Base-by-base conservation (phyloP, 2,797 vertebrate species). In the Microchirus variegatus region DNA sequence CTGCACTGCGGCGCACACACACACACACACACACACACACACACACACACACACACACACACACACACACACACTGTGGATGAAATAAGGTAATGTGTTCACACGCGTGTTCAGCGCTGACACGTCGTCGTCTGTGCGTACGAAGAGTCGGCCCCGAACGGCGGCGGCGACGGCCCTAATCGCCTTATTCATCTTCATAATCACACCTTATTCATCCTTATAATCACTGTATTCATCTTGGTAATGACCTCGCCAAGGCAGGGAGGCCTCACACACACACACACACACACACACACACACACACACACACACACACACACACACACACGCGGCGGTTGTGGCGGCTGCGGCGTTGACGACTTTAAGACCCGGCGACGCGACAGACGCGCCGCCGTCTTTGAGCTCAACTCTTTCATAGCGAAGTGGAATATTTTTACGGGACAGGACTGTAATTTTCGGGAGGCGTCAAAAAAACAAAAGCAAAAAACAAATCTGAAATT, bases 121-220 rank as follows among this genome's bases (percentile, higher is more conserved):
- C 73, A 74, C n/a, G n/a, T 78, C 71, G n/a, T 63, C 77, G 67
- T 69, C 37, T 44, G 58, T 54, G 26, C 49, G 65, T 77, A 80
- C 82, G 77, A 85, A 84, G 75, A 79, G 79, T 68, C 66, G 43
- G 70, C 73, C 68, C 75, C 68, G 26, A 68, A 79, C 79, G 65
- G 80, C 74, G 53, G 71, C 70, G 83, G 86, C 87, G 82, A 75
- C 71, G 80, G 65, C 69, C 64, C 81, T 90, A 91, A 92, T 91
- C 82, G 69, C 63, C 83, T 70, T 83, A 91, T 92, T 90, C 86
- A 90, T 93, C 89, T 91, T 89, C 89, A 91, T 92, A 92, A 92
- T 93, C 86, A 89, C 76, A 76, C 74, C 82, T 82, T 88, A 90
- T 90, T 90, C 88, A 89, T 90, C 87, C 80, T 82, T 76, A 80